Conservation (phyloP, 2,888 invertebrate genomes). For the Rhingia campestris region DNA sequence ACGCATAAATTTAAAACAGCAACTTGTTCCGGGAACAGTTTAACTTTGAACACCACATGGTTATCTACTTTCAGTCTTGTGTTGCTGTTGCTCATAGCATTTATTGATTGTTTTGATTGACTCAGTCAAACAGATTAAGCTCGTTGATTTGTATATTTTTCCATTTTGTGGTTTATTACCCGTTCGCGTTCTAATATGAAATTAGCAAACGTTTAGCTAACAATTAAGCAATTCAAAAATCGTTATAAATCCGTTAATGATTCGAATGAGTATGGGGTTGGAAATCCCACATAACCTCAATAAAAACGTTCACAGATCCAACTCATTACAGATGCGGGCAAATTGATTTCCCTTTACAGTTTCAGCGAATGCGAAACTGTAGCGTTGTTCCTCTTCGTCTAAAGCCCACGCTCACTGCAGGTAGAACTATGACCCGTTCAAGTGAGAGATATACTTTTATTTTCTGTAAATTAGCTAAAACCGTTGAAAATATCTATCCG, state of each 20-base stretch:
- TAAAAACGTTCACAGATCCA: slow-evolving; percentile 21
- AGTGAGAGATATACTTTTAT: background rate
- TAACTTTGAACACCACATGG: slow-evolving; percentile 12
- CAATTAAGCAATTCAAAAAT: slow-evolving; percentile 1
- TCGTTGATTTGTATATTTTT: slow-evolving; percentile 29
- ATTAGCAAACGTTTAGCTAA: background rate
- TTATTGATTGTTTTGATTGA: slow-evolving; percentile 53
- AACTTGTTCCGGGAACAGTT: slow-evolving; percentile 44
- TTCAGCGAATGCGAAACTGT: background rate
- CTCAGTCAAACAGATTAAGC: slow-evolving; percentile 38
- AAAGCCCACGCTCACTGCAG: too few relatives aligned
- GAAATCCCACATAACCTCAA: background rate
- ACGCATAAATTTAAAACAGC: slow-evolving; percentile 1
- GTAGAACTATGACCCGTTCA: too few relatives aligned
- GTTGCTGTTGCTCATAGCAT: slow-evolving; percentile 11
- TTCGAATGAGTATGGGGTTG: slow-evolving; percentile 4
- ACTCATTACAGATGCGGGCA: background rate
- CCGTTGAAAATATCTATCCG: slow-evolving; percentile 47
- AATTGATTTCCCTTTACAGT: background rate
- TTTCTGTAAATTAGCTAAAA: slow-evolving; percentile 33
- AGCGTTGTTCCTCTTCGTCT: background rate
- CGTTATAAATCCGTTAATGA: slow-evolving; percentile 19
- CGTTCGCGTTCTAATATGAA: background rate
- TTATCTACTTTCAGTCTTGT: slow-evolving; percentile 25
- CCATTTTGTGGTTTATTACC: slow-evolving; percentile 13